Base-by-base conservation (phyloP, 2,888 invertebrate species). In the Amphipyra berbera region DNA sequence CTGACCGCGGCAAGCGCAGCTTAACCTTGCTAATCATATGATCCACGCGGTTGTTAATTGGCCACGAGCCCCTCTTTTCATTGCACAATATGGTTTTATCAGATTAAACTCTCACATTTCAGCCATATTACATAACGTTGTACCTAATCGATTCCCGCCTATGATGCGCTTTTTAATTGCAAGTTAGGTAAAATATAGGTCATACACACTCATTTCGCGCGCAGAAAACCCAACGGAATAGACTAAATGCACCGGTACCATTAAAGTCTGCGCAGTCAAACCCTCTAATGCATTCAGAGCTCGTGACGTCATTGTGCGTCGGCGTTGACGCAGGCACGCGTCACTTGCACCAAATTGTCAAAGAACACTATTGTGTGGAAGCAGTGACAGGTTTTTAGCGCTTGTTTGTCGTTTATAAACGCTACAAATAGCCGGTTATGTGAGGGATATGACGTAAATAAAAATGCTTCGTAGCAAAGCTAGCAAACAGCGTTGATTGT, bases 211-310 rank as follows among this genome's bases (percentile, higher is more conserved):
- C 42, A 57, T 61, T 70, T 57, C 21, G 42, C n/a, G 8, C 21
- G 33, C 38, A 27, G 15, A 50, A 48, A 50, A 48, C 37, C 62
- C 62, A 40, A 38, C 54, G 33, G 35, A 42, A 59, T 71, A 59
- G 45, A 66, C 42, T 60, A 53, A 71, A 71, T 72, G 73, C 50
- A 41, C 35, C 55, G 27, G 50, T 13, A 59, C 21, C 47, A 67
- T 61, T 41, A 67, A 71, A 61, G 65, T 40, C 40, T 8, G 55
- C 57, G 45, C 45, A 40, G 49, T 57, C 33, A 67, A 54, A 67
- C 49, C 33, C 68, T 44, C 46, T 70, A 72, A 70, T 72, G 57
- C 67, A 57, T 67, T 62, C 62, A 58, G 54, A 40, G 14, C 62
- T 55, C 52, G 33, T 72, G 57, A 67, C 68, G 61, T 67, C 40